Conservation (phyloP, 2,888 invertebrate species). For the Tiliacea aurago region DNA sequence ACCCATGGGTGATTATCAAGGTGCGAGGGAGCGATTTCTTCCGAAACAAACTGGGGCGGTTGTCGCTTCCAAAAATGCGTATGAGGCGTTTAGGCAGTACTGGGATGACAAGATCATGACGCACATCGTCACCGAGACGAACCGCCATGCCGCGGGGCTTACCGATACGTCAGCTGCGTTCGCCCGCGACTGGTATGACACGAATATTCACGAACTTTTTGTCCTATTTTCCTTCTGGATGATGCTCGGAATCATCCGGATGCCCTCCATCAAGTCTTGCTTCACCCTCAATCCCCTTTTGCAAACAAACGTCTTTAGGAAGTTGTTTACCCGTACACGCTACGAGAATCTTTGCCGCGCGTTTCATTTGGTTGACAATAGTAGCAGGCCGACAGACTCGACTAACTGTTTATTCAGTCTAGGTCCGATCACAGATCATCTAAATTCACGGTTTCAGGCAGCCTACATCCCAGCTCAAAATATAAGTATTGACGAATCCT, state of each 20-base stretch:
- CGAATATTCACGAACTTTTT: conserved; percentile 3
- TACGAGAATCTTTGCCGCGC: conserved; percentile 9
- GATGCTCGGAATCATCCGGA: conserved; percentile 20
- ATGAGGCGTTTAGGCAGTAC: conserved; percentile 7
- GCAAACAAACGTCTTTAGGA: not conserved
- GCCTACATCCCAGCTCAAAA: conserved; percentile 9
- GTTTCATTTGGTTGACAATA: conserved; percentile 5
- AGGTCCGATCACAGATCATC: conserved; percentile 5
- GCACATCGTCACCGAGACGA: not conserved
- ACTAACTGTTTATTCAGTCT: not conserved
- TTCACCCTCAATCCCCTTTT: not conserved
- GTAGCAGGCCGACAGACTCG: not conserved
- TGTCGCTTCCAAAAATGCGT: not conserved
- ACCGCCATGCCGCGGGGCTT: not conserved
- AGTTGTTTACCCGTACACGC: not conserved
- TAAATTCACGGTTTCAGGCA: not conserved
- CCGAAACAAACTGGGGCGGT: not conserved
- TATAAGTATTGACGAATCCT: not conserved
- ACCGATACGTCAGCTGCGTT: not conserved
- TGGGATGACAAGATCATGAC: not conserved
- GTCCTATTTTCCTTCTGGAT: conserved; percentile 18
- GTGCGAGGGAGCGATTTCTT: not conserved
- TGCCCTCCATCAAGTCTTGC: not conserved
- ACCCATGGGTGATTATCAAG: not conserved
- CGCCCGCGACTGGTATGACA: conserved; percentile 5